A percentile compares a stretch with the other conserved stretches of the same genome.
Evolutionary conservation across 2,797 vertebrate genomes (phyloP).

Genomic region (Triplophysa yarkandensis): DNA sequence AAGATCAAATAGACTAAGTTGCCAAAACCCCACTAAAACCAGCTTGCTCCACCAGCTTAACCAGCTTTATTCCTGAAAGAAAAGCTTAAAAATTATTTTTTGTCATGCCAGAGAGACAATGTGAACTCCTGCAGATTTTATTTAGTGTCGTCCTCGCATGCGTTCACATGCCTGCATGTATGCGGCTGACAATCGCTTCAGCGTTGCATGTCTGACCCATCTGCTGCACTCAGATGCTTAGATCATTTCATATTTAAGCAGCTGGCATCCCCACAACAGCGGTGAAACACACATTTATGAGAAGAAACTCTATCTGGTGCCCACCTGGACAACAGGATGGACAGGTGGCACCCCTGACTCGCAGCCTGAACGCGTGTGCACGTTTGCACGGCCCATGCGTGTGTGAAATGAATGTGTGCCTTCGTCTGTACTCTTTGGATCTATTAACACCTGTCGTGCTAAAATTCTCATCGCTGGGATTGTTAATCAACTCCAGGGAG

Average conservation of each 20-base stretch:
- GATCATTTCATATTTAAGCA: slow-evolving; percentile 77
- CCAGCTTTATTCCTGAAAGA: too few species aligned
- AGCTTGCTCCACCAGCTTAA: too few species aligned
- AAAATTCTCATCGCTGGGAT: slow-evolving; percentile 83
- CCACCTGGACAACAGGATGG: slow-evolving; percentile 84
- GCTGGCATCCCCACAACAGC: slow-evolving; percentile 82
- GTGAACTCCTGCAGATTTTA: too few species aligned
- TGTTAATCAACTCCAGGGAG: slow-evolving; percentile 84
- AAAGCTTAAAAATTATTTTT: too few species aligned
- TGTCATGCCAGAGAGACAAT: too few species aligned
- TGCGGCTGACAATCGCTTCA: slow-evolving; percentile 63
- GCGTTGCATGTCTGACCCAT: slow-evolving; percentile 75
- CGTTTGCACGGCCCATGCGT: slow-evolving; percentile 23
- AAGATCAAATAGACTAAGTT: too few species aligned
- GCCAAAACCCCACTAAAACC: too few species aligned
- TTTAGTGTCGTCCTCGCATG: too few species aligned
- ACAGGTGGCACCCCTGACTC: slow-evolving; percentile 82
- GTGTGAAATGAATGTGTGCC: slow-evolving; percentile 41
- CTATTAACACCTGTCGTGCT: slow-evolving; percentile 88
- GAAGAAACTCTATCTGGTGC: slow-evolving; percentile 78
- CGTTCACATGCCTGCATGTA: not conserved
- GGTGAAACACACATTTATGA: slow-evolving; percentile 69
- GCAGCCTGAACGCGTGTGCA: slow-evolving; percentile 39
- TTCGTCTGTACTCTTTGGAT: slow-evolving; percentile 72
- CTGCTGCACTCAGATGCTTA: slow-evolving; percentile 74